Percentiles rank a stretch among this genome's conserved stretches.
Conservation (phyloP, 1,140 invertebrate genomes). For the Drosophila ironensis region DNA sequence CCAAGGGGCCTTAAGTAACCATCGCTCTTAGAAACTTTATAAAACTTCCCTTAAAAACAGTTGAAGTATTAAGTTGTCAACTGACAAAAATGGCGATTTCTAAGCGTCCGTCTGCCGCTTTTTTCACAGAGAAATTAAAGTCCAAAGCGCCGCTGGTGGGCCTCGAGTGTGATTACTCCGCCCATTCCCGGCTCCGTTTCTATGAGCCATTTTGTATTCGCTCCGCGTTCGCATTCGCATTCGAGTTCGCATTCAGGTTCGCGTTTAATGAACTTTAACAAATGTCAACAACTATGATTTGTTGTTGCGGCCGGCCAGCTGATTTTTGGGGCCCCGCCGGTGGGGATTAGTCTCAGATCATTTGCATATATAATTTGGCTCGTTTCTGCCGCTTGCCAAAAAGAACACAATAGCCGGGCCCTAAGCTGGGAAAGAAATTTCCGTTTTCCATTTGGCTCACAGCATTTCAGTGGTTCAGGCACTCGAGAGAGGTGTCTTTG, state of each 20-base stretch:
- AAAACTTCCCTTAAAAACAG: too few species aligned
- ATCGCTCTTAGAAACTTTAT: too few species aligned
- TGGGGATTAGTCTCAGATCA: slow-evolving; percentile 41
- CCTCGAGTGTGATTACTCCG: too few species aligned
- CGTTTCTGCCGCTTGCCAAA: slow-evolving; percentile 15
- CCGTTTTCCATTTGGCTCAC: slow-evolving; percentile 30
- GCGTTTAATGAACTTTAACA: slow-evolving; percentile 74
- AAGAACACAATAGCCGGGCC: background rate
- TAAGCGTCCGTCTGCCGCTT: too few species aligned
- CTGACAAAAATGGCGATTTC: slow-evolving; percentile 74
- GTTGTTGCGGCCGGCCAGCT: slow-evolving; percentile 14
- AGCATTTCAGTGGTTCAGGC: too few species aligned
- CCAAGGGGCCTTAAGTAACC: too few species aligned
- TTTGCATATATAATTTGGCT: slow-evolving; percentile 73
- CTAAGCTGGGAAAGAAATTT: slow-evolving; percentile 14
- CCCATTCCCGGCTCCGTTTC: background rate
- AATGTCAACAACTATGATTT: slow-evolving; percentile 72
- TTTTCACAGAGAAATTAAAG: too few species aligned
- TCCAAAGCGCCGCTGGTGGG: too few species aligned
- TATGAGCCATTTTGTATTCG: slow-evolving; percentile 31
- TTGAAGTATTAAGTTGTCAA: slow-evolving; percentile 79
- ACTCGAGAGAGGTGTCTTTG: background rate
- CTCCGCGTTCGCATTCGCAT: background rate
- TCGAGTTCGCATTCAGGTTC: slow-evolving; percentile 44
- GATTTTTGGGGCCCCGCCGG: slow-evolving; percentile 9